Percentiles rank a stretch among this genome's conserved stretches.
These are phyloP conservation scores for Gallinago nigripennis DNA, from an alignment of 2,797 vertebrate species.

Conservation along the genomic window DNA sequence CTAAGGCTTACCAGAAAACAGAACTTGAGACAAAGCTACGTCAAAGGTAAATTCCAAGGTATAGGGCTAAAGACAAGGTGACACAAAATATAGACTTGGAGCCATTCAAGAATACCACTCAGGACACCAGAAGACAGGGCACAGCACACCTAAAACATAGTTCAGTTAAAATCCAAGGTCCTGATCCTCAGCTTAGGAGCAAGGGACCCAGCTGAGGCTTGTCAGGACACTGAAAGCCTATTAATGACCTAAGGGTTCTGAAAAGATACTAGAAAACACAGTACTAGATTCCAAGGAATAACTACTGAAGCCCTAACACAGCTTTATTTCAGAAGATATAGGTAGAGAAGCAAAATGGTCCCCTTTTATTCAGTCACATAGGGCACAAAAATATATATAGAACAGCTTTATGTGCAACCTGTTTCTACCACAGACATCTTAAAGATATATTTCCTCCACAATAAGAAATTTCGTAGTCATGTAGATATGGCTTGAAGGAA, in stretches of 20 bases:
- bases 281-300: background rate
- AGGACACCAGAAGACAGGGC: background rate
- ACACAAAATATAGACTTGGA: fast-evolving
- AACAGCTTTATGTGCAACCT: background rate
- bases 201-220: background rate
- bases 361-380: background rate
- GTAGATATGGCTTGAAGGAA: background rate
- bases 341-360: background rate
- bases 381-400: background rate
- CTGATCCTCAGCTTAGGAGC: background rate
- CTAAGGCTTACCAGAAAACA: background rate
- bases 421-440: background rate
- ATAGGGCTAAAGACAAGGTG: background rate
- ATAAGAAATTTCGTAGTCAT: background rate
- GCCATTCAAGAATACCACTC: background rate
- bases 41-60: background rate
- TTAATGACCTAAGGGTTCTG: background rate
- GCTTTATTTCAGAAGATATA: background rate
- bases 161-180: background rate
- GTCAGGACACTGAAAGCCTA: background rate
- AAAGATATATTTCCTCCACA: background rate
- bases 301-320: background rate
- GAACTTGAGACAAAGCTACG: background rate
- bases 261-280: background rate
- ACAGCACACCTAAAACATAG: background rate